Evolutionary conservation across 2,888 invertebrate species (phyloP).

Genomic region (Cephus pygmeus): DNA sequence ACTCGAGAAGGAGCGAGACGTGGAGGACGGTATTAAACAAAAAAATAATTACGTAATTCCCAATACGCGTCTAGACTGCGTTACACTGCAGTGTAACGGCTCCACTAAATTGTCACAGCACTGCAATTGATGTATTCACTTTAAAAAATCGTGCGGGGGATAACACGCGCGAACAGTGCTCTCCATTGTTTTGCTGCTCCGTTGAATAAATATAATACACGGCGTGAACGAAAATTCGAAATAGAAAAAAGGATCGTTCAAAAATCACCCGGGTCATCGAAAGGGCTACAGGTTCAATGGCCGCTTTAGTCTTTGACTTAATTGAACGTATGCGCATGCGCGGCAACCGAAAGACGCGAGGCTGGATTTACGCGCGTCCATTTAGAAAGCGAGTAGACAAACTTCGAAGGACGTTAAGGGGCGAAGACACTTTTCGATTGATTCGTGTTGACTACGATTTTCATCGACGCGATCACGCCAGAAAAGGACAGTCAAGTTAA

Average conservation of each 20-base stretch:
- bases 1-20: no score
- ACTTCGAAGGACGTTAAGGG: not conserved
- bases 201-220: not conserved
- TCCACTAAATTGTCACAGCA: not conserved
- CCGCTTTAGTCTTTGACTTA: conserved; percentile 26
- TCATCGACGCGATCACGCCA: not conserved
- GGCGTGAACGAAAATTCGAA: not conserved
- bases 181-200: not conserved
- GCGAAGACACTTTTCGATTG: not conserved
- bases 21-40: no score
- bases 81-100: not conserved
- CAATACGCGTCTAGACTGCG: not conserved
- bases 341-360: not conserved
- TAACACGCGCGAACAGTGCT: not conserved
- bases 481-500: not conserved
- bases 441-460: not conserved
- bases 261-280: not conserved
- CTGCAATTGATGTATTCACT: not conserved
- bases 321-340: conserved; percentile 21
- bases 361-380: not conserved
- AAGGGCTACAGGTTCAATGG: not conserved
- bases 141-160: not conserved
- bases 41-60: not conserved
- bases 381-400: not conserved
- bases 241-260: not conserved